Percentiles rank a stretch among this genome's conserved stretches.
phyloP scores from a whole-genome alignment of 2,113 vertebrate genomes.

The Gnathonemus longibarbis region DNA sequence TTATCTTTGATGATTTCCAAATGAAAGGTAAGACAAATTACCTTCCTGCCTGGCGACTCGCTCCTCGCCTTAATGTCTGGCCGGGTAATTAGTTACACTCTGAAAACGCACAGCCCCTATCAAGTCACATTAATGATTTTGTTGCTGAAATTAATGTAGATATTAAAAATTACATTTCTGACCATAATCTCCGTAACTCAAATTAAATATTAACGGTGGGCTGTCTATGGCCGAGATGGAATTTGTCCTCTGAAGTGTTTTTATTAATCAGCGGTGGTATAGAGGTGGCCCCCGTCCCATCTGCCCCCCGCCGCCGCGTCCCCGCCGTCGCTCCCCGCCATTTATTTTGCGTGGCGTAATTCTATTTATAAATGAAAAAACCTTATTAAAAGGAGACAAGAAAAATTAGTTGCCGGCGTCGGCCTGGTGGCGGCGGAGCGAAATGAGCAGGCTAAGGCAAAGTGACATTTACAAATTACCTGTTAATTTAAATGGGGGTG shows the following conservation, averaged over 20 bases:
- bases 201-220: slow-evolving; percentile 84
- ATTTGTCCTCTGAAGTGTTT: slow-evolving; percentile 83
- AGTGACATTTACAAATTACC: slow-evolving; percentile 99
- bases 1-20: slow-evolving; percentile 61
- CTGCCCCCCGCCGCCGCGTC: slow-evolving; percentile 65
- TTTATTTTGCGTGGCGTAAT: slow-evolving; percentile 97
- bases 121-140: slow-evolving; percentile 77
- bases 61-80: slow-evolving; percentile 49
- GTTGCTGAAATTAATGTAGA: slow-evolving; percentile 82
- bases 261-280: slow-evolving; percentile 77
- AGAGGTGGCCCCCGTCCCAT: slow-evolving; percentile 73
- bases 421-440: slow-evolving; percentile 92
- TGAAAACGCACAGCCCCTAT: slow-evolving; percentile 64
- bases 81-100: slow-evolving; percentile 67
- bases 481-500: slow-evolving; percentile 99
- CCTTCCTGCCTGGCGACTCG: slow-evolving; percentile 60
- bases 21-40: slow-evolving; percentile 62
- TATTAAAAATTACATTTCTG: slow-evolving; percentile 85
- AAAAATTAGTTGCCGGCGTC: slow-evolving; percentile 88
- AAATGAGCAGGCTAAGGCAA: slow-evolving; percentile 98
- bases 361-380: slow-evolving; percentile 99
- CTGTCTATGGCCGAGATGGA: slow-evolving; percentile 76
- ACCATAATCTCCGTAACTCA: slow-evolving; percentile 85
- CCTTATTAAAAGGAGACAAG: slow-evolving; percentile 97
- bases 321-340: slow-evolving; percentile 90